phyloP scores from a whole-genome alignment of 2,797 vertebrate species.

The Clangula hyemalis region DNA sequence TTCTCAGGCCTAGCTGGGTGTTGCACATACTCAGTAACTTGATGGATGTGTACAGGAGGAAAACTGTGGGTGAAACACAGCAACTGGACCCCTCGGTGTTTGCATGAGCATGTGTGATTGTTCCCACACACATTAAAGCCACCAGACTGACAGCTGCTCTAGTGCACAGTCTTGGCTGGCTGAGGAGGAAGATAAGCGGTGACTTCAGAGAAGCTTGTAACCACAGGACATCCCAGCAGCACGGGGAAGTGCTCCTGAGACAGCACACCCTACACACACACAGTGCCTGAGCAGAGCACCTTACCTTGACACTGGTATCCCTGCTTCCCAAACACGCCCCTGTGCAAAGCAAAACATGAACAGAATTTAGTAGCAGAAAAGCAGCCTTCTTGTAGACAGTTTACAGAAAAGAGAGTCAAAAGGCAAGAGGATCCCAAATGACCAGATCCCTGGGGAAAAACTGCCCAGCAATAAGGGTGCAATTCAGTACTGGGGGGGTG shows the following conservation, averaged over 20 bases:
- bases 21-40: background rate
- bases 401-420: background rate
- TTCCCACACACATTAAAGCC: background rate
- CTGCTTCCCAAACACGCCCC: constrained; percentile 98
- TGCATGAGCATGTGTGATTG: background rate
- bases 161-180: background rate
- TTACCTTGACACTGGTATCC: constrained; percentile 99
- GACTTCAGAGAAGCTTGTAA: background rate
- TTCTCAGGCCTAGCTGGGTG: background rate
- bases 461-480: background rate
- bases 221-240: background rate
- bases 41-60: background rate
- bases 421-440: background rate
- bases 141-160: background rate
- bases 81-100: rapidly evolving
- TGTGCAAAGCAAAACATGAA: constrained; percentile 75
- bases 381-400: rapidly evolving
- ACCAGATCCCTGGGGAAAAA: background rate
- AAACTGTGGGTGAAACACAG: background rate
- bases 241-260: background rate
- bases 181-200: background rate
- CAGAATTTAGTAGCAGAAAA: background rate
- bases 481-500: background rate
- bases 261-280: background rate
- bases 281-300: background rate